A percentile compares a stretch with the other conserved stretches of the same genome.
phyloP scores from a whole-genome alignment of 2,888 invertebrate species.

The Lottia gigantea region DNA sequence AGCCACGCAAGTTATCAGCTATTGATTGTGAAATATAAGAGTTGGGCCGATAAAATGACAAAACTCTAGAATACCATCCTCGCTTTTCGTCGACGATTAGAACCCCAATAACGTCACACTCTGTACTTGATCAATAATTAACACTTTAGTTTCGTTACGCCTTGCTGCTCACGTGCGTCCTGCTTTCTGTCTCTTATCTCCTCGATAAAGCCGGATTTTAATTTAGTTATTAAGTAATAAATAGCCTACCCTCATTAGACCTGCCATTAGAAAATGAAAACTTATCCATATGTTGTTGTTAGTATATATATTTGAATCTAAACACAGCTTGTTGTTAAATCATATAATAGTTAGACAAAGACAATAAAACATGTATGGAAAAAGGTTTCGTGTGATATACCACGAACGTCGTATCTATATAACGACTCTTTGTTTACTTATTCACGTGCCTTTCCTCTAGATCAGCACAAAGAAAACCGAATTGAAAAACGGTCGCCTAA shows the following conservation, averaged over 20 bases:
- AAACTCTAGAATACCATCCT: constrained; percentile 5
- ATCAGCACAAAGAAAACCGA: background rate
- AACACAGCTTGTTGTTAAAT: background rate
- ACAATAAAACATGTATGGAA: constrained; percentile 1
- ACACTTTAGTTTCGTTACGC: constrained; percentile 1
- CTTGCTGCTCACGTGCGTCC: constrained; percentile 2
- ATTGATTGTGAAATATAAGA: constrained; percentile 6
- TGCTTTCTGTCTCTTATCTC: background rate
- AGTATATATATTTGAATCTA: constrained; percentile 1
- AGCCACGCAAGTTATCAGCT: constrained; percentile 9
- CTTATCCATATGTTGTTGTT: constrained; percentile 1
- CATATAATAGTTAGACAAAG: background rate
- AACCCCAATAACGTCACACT: background rate
- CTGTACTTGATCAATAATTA: constrained; percentile 4
- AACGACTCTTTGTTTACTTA: constrained; percentile 7
- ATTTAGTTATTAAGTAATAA: background rate
- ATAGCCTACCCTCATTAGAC: too few species aligned
- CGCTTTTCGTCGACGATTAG: background rate
- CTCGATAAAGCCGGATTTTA: constrained; percentile 6
- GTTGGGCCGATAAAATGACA: constrained; percentile 5
- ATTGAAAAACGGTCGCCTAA: too few species aligned
- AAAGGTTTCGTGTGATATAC: constrained; percentile 8
- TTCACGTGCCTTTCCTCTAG: constrained; percentile 2
- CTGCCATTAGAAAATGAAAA: background rate
- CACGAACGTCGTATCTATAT: constrained; percentile 1